Evolutionary conservation across 2,888 invertebrate species (phyloP), one percentile per base, ranked within the genome.

Genomic region (Galerucella pusilla): DNA sequence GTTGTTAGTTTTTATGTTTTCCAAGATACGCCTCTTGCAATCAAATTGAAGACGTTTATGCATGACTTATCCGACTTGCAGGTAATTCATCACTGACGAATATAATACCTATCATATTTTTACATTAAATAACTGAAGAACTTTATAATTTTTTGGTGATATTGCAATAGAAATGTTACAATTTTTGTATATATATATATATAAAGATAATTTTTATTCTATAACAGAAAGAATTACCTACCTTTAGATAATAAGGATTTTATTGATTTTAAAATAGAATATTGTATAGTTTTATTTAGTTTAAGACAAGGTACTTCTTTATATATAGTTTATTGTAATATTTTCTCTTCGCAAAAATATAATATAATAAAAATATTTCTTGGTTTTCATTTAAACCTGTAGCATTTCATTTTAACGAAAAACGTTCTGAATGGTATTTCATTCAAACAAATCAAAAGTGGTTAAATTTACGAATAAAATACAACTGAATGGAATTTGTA

Each of bases 271-370:
- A 81, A 81, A 81, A 81, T 80, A 83, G 77, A 82, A 81, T 82
- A 84, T 83, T 85, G 85, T 85, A 85, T 84, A 85, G 83, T 80
- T 85, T 84, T 85, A 84, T 85, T 83, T 84, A 84, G 84, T 78
- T 80, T 85, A 85, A 84, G 84, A 83, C 81, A 80, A 83, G 81
- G 85, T 84, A 85, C 83, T 85, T 79, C 79, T 85, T 85, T 84
- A 85, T 84, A 85, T 84, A 85, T 84, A 85, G 85, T 85, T 85
- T 85, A 85, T 84, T 85, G 85, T 85, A 85, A 85, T 85, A 85
- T 85, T 85, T 85, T 84, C 84, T 85, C 85, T 84, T 84, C 84
- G 82, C 80, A 83, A 84, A 84, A 85, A 84, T 83, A 81, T 78
- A 80, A 80, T 80, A 80, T 78, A 68, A 80, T 79, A 80, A 80